Percentiles rank a stretch among this genome's conserved stretches.
phyloP scores from a whole-genome alignment of 2,797 vertebrate genomes.

The Atherinosoma microstoma region DNA sequence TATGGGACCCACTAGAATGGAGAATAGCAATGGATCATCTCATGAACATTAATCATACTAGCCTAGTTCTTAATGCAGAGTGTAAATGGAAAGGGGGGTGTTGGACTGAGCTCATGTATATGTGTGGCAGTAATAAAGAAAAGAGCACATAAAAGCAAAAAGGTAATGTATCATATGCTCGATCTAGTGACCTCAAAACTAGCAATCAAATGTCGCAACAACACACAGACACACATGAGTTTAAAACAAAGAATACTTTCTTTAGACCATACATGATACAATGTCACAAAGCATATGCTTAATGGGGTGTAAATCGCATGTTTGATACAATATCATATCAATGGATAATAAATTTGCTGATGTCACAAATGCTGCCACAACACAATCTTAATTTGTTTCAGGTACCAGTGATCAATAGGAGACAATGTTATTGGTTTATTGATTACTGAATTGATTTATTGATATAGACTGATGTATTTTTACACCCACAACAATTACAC shows the following conservation, averaged over 20 bases:
- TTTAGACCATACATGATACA: background rate
- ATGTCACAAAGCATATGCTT: background rate
- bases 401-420: too few relatives aligned
- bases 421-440: too few relatives aligned
- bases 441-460: too few relatives aligned
- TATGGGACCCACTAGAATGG: constrained; percentile 47
- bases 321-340: background rate
- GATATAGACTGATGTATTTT: too few relatives aligned
- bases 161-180: constrained; percentile 10
- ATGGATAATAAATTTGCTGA: background rate
- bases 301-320: background rate
- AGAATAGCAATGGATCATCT: constrained; percentile 67
- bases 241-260: background rate
- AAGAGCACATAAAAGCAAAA: background rate
- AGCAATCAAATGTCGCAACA: background rate
- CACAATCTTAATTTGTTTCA: background rate
- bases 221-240: background rate
- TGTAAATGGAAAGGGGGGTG: constrained; percentile 40
- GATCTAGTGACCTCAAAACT: constrained; percentile 16
- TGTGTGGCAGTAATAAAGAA: constrained; percentile 10
- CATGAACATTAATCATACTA: constrained; percentile 72
- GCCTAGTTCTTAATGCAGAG: constrained; percentile 60
- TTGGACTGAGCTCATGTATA: constrained; percentile 9
- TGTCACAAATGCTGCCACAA: background rate
- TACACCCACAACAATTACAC: too few relatives aligned